Percentiles rank a stretch among this genome's conserved stretches.
phyloP scores from a whole-genome alignment of 2,113 vertebrate species.

The Pitta sordida region DNA sequence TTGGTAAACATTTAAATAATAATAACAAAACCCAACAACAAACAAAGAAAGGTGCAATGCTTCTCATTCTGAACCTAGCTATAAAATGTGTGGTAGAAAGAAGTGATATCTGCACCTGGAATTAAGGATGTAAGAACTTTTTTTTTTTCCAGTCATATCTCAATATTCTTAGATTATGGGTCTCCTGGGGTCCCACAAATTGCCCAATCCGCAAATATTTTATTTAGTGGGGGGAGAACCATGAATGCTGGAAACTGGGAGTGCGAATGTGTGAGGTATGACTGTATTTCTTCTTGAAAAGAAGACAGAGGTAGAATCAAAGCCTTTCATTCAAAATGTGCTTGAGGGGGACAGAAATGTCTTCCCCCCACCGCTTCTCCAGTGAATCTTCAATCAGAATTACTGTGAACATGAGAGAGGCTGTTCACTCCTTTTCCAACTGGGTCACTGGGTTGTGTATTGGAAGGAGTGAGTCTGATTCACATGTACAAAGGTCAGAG shows the following conservation, averaged over 20 bases:
- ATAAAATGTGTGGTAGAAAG: background rate
- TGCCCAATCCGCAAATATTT: no score
- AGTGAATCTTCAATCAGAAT: background rate
- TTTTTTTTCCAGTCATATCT: no score
- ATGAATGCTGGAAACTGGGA: no score
- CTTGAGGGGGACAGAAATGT: background rate
- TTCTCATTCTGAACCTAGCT: background rate
- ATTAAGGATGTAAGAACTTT: background rate
- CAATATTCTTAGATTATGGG: no score
- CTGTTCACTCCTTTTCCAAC: background rate
- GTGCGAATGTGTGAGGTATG: no score
- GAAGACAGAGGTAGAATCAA: background rate
- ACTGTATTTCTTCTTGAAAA: background rate
- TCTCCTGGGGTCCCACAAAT: no score
- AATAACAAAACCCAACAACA: background rate
- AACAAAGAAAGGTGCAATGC: background rate
- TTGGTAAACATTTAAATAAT: background rate
- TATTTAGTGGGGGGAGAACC: no score
- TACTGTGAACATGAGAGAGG: background rate
- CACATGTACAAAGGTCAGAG: background rate
- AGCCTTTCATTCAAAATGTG: background rate
- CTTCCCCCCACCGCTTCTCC: rapidly evolving
- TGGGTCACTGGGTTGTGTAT: background rate
- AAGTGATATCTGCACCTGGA: background rate
- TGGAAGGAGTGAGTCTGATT: background rate